These are phyloP conservation scores for Seriola dumerili DNA, from an alignment of 2,113 vertebrate genomes.

Conservation along the genomic window DNA sequence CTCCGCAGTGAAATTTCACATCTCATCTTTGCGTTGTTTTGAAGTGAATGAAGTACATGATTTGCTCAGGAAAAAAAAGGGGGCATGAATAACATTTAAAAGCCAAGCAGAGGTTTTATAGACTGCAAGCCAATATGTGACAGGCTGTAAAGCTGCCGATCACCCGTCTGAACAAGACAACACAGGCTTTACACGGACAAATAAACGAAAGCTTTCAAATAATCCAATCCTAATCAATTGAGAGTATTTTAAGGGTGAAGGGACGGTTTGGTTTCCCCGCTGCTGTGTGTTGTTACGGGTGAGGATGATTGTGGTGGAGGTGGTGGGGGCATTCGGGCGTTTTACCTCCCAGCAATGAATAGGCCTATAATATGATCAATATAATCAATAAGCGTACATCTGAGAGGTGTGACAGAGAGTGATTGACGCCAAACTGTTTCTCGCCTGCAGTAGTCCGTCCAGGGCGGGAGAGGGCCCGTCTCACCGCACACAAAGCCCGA, in stretches of 20 bases:
- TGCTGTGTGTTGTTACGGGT: conserved; percentile 34
- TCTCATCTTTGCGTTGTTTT: background rate
- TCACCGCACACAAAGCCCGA: conserved; percentile 87
- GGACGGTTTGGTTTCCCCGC: conserved; percentile 33
- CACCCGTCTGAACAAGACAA: conserved; percentile 65
- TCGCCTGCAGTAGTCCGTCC: conserved; percentile 86
- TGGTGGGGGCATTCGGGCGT: conserved; percentile 32
- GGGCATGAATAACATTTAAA: conserved; percentile 17
- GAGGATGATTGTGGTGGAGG: conserved; percentile 12
- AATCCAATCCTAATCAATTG: conserved; percentile 67
- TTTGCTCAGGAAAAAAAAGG: conserved; percentile 1
- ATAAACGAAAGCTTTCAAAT: conserved; percentile 73
- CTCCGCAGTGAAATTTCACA: background rate
- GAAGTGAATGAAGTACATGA: background rate
- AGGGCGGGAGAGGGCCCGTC: conserved; percentile 86
- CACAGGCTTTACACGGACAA: conserved; percentile 58
- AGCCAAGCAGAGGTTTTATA: conserved; percentile 46
- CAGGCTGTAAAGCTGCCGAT: conserved; percentile 63
- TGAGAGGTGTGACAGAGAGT: conserved; percentile 82
- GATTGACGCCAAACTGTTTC: conserved; percentile 85
- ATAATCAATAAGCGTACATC: conserved; percentile 81
- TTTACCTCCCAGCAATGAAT: conserved; percentile 71
- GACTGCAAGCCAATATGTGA: conserved; percentile 58
- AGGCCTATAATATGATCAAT: conserved; percentile 78
- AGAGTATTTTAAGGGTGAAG: conserved; percentile 36